Evolutionary conservation across 2,797 vertebrate genomes (phyloP).

Genomic region (Acestrorhynchus altus): DNA sequence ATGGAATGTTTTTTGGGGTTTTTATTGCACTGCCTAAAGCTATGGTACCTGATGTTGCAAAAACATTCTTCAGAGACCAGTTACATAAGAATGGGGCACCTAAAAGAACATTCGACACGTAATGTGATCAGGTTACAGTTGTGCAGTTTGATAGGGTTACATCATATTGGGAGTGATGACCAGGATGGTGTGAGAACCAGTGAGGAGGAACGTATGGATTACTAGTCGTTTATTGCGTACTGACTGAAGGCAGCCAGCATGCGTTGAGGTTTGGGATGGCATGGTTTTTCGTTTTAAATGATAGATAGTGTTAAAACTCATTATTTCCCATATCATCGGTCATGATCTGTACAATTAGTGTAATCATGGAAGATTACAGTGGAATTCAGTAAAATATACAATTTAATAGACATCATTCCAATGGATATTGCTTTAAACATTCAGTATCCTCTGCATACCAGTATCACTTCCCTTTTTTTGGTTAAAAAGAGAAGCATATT

Average conservation of each 20-base stretch:
- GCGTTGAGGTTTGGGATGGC: neutral
- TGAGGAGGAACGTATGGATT: conserved; percentile 14
- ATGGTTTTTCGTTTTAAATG: neutral
- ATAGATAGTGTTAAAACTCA: neutral
- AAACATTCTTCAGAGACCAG: conserved; percentile 13
- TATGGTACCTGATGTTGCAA: neutral
- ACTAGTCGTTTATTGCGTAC: neutral
- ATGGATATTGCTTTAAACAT: neutral
- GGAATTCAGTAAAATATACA: no score
- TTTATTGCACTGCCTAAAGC: neutral
- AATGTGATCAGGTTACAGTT: neutral
- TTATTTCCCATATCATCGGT: no score
- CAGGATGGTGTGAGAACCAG: conserved; percentile 8
- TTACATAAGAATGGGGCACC: conserved; percentile 26
- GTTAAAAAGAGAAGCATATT: neutral
- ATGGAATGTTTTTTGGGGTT: neutral
- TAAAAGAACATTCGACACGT: conserved; percentile 21
- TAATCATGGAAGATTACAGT: no score
- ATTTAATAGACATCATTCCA: neutral
- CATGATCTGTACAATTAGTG: no score
- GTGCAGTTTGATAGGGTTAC: conserved; percentile 34
- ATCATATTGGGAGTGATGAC: conserved; percentile 46
- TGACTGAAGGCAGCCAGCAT: neutral
- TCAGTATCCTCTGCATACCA: neutral
- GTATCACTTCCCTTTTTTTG: neutral